Evolutionary conservation across 2,797 vertebrate species (phyloP), one percentile per base, ranked within the genome.

Genomic region (Parauchenoglanis punctatus): DNA sequence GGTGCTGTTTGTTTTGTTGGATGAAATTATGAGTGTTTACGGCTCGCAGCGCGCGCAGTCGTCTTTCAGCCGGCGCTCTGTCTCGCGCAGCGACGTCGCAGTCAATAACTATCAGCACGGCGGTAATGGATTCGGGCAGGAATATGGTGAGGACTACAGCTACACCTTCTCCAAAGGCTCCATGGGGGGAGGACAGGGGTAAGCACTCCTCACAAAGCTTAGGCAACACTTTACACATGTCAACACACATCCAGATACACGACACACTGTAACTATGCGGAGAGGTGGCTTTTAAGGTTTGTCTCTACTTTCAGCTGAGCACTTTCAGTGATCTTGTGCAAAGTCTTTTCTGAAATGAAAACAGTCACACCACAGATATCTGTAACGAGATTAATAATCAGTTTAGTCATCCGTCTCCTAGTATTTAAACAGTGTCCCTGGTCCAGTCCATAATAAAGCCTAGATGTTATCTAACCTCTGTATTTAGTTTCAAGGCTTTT

Each of bases 11-110:
- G n/a, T 31, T n/a, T 35, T 1, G 49, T 44, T 54, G 44, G 61
- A 61, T 20, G 59, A 49, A 76, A 90, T 1, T 0, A 95, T 95
- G 95, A 95, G 91, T 67, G 0, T 23, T 0, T 90, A 89, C 91
- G 94, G 91, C 3, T 95, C 95, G 0, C 94, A 95, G 46, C 92
- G 86, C 40, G 90, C 0, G 25, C 89, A 95, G 25, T 89, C 89
- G 84, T 17, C 72, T 81, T 11, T 75, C 40, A 17, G 4, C 7
- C 90, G 91, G 25, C 88, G 87, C 81, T 1, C 3, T 70, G 86
- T 83, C 2, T 95, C 95, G 28, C 93, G 82, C 40, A 73, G 76
- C 18, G 95, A 96, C 81, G 1, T 95, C 67, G 70, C 75, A 2
- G 70, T 83, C 3, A 83, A 6, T 0, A 87, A 87, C 35, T 85